A percentile compares a stretch with the other conserved stretches of the same genome.
These are phyloP conservation scores for Cephus nigrinus DNA, from an alignment of 2,888 invertebrate genomes.

Conservation along the genomic window DNA sequence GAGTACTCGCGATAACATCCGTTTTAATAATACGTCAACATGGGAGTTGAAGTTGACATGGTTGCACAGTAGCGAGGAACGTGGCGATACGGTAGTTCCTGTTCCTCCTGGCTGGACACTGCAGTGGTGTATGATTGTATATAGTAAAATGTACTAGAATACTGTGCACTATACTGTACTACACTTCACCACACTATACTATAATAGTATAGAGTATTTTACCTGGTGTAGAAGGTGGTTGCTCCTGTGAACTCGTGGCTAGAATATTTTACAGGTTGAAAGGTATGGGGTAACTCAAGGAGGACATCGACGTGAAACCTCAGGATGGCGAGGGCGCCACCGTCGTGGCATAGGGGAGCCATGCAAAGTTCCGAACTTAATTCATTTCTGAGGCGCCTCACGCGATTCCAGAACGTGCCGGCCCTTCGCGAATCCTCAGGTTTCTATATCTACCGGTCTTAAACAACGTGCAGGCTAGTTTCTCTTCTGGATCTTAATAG, in stretches of 20 bases:
- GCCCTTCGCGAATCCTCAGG: constrained; percentile 25
- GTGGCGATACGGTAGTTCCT: no score
- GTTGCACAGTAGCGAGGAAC: constrained; percentile 29
- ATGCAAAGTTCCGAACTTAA: constrained; percentile 58
- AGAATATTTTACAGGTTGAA: constrained; percentile 47
- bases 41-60: constrained; percentile 36
- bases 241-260: constrained; percentile 31
- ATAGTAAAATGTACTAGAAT: no score
- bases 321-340: constrained; percentile 23
- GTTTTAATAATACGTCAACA: constrained; percentile 50
- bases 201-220: no score
- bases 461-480: no score
- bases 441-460: no score
- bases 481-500: no score
- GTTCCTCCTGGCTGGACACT: no score
- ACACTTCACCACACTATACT: no score
- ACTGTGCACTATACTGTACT: no score
- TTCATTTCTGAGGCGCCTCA: constrained; percentile 57
- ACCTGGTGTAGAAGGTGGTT: no score
- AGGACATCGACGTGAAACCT: constrained; percentile 24
- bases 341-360: constrained; percentile 32
- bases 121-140: no score
- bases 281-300: constrained; percentile 24
- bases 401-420: constrained; percentile 51
- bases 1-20: constrained; percentile 32